Evolutionary conservation across 2,888 invertebrate genomes (phyloP).

Genomic region (Acleris holmiana): DNA sequence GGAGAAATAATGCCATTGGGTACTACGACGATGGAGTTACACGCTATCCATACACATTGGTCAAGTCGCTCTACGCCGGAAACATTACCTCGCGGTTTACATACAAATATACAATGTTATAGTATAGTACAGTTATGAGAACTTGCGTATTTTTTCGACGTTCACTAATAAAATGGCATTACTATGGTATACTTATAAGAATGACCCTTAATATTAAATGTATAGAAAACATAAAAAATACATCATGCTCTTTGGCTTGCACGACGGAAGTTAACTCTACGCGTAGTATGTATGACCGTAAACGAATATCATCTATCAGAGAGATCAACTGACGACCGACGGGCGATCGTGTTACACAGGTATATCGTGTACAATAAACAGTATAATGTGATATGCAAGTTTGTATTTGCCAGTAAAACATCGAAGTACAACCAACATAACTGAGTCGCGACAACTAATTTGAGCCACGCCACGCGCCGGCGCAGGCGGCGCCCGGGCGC

Average conservation of each 20-base stretch:
- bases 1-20: conserved; percentile 83
- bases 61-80: conserved; percentile 78
- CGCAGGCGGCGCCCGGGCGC: conserved; percentile 48
- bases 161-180: conserved; percentile 82
- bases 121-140: conserved; percentile 79
- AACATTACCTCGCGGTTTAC: conserved; percentile 73
- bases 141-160: conserved; percentile 73
- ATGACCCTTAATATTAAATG: conserved; percentile 74
- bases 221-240: conserved; percentile 80
- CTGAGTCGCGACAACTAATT: conserved; percentile 47
- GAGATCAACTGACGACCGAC: conserved; percentile 75
- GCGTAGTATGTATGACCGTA: conserved; percentile 62
- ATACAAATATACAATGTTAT: conserved; percentile 83
- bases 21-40: conserved; percentile 69
- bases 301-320: conserved; percentile 71
- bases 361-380: conserved; percentile 47
- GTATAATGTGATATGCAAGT: conserved; percentile 73
- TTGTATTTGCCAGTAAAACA: conserved; percentile 54
- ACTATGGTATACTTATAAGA: conserved; percentile 77
- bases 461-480: conserved; percentile 59
- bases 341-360: conserved; percentile 44
- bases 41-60: conserved; percentile 73
- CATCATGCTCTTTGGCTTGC: conserved; percentile 85
- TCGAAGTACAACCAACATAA: conserved; percentile 48
- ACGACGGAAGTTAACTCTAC: conserved; percentile 75